Conservation (phyloP, 2,797 vertebrate species). For the Liasis olivaceus region DNA sequence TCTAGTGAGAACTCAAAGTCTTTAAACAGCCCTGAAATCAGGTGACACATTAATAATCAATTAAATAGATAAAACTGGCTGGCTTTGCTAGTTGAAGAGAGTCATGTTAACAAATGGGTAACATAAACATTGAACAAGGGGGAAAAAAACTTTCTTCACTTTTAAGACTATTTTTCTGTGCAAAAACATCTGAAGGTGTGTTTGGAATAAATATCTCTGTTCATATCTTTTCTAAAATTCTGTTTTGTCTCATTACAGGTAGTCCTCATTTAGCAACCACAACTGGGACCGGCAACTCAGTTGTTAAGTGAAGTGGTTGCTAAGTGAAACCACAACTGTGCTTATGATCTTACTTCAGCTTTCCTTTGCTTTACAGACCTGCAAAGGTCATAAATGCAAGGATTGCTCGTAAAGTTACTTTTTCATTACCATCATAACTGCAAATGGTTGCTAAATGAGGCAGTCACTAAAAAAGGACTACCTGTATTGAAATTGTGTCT, state of each 20-base stretch:
- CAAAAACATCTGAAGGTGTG: neutral
- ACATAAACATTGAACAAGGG: neutral
- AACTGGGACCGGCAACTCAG: too few relatives aligned
- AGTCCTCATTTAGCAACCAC: too few relatives aligned
- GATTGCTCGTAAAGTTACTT: too few relatives aligned
- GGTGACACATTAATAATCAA: neutral
- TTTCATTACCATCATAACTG: too few relatives aligned
- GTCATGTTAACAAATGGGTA: neutral
- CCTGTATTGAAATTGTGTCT: neutral
- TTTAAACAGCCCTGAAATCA: neutral
- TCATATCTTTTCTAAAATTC: neutral
- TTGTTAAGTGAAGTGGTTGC: too few relatives aligned
- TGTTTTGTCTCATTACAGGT: neutral
- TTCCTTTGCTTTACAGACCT: too few relatives aligned
- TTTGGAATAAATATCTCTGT: neutral
- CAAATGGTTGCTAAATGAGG: too few relatives aligned
- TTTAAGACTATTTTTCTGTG: neutral
- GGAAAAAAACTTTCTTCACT: neutral
- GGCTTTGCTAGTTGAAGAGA: neutral
- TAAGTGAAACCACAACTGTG: too few relatives aligned
- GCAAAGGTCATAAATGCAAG: too few relatives aligned
- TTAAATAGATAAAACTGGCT: neutral
- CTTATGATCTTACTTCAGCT: too few relatives aligned
- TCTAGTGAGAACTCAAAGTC: neutral
- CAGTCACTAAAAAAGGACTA: too few relatives aligned